phyloP scores from a whole-genome alignment of 1,140 invertebrate genomes.

The Bicyclus anynana region DNA sequence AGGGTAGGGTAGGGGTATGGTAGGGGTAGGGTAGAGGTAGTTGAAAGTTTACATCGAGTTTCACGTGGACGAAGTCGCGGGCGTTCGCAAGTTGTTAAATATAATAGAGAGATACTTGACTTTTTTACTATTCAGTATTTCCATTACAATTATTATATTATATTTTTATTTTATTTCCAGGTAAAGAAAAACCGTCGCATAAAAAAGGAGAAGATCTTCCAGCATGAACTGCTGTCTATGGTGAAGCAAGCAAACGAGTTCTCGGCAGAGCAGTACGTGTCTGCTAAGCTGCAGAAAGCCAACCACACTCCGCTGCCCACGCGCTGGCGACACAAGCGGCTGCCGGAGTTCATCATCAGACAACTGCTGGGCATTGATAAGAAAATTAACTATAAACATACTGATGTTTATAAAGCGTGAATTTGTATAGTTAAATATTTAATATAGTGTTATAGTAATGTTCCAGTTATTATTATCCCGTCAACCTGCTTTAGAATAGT shows the following conservation, averaged over 20 bases:
- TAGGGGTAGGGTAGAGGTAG: too few relatives aligned
- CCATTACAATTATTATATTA: too few relatives aligned
- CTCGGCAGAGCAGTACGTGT: constrained; percentile 84
- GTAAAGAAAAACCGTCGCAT: constrained; percentile 81
- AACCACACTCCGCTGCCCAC: constrained; percentile 81
- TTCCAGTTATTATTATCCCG: background rate
- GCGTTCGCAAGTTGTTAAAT: too few relatives aligned
- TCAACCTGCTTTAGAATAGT: too few relatives aligned
- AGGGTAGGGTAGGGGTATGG: too few relatives aligned
- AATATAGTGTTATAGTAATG: background rate
- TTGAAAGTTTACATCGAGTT: too few relatives aligned
- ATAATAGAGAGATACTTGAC: too few relatives aligned
- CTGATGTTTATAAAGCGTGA: constrained; percentile 64
- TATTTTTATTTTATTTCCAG: constrained; percentile 59
- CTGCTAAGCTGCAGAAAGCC: constrained; percentile 79
- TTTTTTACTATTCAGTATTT: too few relatives aligned
- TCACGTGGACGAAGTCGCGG: too few relatives aligned
- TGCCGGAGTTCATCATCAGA: constrained; percentile 82
- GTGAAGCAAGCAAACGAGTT: constrained; percentile 86
- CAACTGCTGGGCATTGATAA: constrained; percentile 70
- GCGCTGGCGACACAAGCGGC: constrained; percentile 80
- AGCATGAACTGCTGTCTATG: constrained; percentile 82
- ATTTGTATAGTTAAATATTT: constrained; percentile 8
- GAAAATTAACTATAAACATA: constrained; percentile 72
- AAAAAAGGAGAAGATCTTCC: constrained; percentile 87